Conservation (phyloP, 2,113 vertebrate genomes). For the Lepidothrix coronata region DNA sequence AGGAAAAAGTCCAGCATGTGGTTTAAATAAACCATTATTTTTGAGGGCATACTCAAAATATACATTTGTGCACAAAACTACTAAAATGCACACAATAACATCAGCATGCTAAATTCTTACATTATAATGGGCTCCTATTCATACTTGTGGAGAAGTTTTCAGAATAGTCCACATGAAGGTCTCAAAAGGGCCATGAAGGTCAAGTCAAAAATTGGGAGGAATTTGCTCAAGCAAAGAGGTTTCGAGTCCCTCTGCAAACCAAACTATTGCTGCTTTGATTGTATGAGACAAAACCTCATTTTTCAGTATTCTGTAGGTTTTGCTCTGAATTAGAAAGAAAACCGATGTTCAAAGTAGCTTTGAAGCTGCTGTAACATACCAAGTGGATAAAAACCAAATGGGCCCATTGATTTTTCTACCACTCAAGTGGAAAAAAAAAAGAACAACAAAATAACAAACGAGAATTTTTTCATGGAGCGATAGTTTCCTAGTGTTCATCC, state of each 20-base stretch:
- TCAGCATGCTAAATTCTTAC: too few species aligned
- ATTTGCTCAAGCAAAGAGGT: not conserved
- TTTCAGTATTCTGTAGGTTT: not conserved
- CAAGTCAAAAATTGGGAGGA: not conserved
- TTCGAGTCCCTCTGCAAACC: not conserved
- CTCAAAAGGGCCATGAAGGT: not conserved
- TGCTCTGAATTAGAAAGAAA: not conserved
- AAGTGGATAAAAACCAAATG: not conserved
- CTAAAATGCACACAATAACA: not conserved
- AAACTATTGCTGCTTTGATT: not conserved
- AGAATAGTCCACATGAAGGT: not conserved
- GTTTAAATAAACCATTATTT: not conserved
- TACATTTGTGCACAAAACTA: not conserved
- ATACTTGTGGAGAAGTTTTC: not conserved
- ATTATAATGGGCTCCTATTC: not conserved
- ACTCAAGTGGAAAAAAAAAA: not conserved
- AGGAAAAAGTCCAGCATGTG: not conserved
- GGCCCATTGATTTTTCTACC: not conserved
- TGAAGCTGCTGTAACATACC: not conserved
- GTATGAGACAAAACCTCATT: not conserved
- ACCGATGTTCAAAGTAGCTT: not conserved
- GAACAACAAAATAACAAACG: not conserved
- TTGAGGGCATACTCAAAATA: not conserved
- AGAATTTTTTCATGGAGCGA: accelerated
- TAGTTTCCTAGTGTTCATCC: not conserved